Evolutionary conservation across 2,888 invertebrate species (phyloP), one percentile per base, ranked within the genome.

Genomic region (Nephrotoma flavescens): DNA sequence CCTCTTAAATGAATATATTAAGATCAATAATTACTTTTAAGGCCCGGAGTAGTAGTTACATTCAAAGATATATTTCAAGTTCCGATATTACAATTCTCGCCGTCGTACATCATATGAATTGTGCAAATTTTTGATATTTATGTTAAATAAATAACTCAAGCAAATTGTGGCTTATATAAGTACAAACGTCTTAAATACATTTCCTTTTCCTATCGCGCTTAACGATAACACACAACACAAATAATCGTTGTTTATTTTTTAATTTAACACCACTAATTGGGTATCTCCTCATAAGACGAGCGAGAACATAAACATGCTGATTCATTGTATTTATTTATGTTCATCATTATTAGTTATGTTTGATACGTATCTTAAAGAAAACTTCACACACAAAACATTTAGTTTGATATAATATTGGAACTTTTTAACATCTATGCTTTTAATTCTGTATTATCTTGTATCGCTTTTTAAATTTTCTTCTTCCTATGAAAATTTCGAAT

Each of bases 261-360:
- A 85, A 85, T 85, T 85, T 85, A 85, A 85, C 85, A 85, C 85
- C 85, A 85, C 85, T 85, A 85, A 85, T 85, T 85, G 85, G 85
- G 42, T 84, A 84, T 85, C 42, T 42, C 44, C 44, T 71, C 71
- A 71, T 71, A 71, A 71, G 71, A 71, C 31, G 71, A 71, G 71
- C 71, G 19, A 85, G 44, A 85, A 85, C 85, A 85, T 85, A 85
- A 85, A 85, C 85, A 85, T 85, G 85, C 85, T 85, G 85, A 85
- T 85, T 85, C 85, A 85, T 85, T 85, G 44, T 85, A 44, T 85
- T 85, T 84, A 84, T 84, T 71, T 71, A 71, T 71, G 19, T 71
- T 71, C 71, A 71, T 71, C 71, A 71, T 71, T 71, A 71, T 71
- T 71, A 71, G 71, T 71, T 71, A 71, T 71, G 71, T 71, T 71